Evolutionary conservation across 2,797 vertebrate genomes (phyloP).

Genomic region (Enteromius paludinosus): DNA sequence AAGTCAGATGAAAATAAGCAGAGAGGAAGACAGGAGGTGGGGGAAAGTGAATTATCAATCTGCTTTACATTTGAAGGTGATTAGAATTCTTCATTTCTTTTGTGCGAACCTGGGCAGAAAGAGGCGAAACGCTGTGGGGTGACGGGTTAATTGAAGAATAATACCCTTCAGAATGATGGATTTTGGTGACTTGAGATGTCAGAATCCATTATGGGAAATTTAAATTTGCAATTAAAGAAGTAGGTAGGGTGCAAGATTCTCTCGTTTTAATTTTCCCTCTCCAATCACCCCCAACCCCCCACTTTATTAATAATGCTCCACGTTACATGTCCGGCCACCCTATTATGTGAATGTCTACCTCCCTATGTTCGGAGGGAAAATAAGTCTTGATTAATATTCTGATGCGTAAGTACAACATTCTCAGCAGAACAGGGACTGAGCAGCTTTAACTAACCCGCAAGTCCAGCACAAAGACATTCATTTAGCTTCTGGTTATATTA

Average conservation of each 20-base stretch:
- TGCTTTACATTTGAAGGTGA: conserved; percentile 82
- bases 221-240: conserved; percentile 85
- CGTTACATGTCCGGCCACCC: conserved; percentile 72
- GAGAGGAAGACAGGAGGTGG: conserved; percentile 54
- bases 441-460: conserved; percentile 52
- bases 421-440: conserved; percentile 54
- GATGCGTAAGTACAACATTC: conserved; percentile 64
- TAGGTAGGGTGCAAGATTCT: conserved; percentile 75
- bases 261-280: conserved; percentile 74
- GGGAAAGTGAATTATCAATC: conserved; percentile 75
- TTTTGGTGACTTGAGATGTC: conserved; percentile 87
- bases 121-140: conserved; percentile 72
- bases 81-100: conserved; percentile 83
- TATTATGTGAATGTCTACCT: conserved; percentile 56
- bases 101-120: conserved; percentile 75
- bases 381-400: conserved; percentile 74
- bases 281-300: conserved; percentile 55
- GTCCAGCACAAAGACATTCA: conserved; percentile 47
- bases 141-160: conserved; percentile 88
- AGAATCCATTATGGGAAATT: conserved; percentile 84
- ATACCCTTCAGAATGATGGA: conserved; percentile 87
- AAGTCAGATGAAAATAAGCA: conserved; percentile 44
- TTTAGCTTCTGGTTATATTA: conserved; percentile 34
- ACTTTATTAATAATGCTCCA: conserved; percentile 78
- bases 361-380: conserved; percentile 69